Evolutionary conservation across 2,888 invertebrate genomes (phyloP).

Genomic region (Hyposoter dolosus): DNA sequence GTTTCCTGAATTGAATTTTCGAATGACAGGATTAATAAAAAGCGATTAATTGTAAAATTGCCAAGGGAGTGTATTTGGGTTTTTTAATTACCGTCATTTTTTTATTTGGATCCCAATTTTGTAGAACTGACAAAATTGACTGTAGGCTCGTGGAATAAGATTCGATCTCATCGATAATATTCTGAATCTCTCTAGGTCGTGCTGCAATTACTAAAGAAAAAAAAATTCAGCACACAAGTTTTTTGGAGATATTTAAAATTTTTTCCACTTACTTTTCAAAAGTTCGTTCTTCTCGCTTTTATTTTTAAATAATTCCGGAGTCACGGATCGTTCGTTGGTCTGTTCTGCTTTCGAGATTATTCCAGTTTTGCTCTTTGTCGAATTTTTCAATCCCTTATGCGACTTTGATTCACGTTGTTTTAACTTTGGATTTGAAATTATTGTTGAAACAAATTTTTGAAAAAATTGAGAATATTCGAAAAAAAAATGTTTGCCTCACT

Average conservation of each 20-base stretch:
- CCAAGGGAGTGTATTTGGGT: background rate
- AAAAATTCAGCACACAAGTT: background rate
- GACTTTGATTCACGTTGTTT: constrained; percentile 10
- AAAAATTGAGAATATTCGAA: background rate
- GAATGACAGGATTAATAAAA: background rate
- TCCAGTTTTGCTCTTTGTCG: constrained; percentile 43
- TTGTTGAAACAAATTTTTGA: background rate
- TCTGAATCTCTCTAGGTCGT: constrained; percentile 30
- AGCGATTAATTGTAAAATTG: background rate
- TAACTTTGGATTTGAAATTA: constrained; percentile 1
- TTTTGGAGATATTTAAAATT: constrained; percentile 35
- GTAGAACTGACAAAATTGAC: constrained; percentile 69
- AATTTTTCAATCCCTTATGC: constrained; percentile 8
- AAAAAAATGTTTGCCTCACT: constrained; percentile 45
- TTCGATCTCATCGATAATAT: constrained; percentile 65
- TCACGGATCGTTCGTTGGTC: constrained; percentile 52
- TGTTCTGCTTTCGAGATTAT: constrained; percentile 12
- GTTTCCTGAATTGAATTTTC: constrained; percentile 35
- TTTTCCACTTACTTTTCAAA: constrained; percentile 55
- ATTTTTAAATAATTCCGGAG: constrained; percentile 52
- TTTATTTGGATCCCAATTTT: constrained; percentile 70
- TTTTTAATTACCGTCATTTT: constrained; percentile 48
- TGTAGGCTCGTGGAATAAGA: constrained; percentile 73
- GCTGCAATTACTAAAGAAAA: background rate
- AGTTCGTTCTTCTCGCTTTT: constrained; percentile 47